phyloP scores from a whole-genome alignment of 2,113 vertebrate species.

The Leucoraja erinaceus region DNA sequence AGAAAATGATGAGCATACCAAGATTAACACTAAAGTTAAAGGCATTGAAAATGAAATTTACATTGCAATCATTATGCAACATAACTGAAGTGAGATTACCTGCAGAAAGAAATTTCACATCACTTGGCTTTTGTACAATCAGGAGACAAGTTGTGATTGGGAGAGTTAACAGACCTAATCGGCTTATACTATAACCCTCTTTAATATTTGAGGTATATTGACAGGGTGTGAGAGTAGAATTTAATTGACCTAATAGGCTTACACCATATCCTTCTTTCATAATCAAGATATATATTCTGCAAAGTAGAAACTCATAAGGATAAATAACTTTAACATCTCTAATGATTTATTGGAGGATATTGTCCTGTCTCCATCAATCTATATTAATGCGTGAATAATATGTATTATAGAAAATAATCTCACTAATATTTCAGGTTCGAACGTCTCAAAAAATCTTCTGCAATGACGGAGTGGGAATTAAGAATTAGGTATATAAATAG shows the following conservation, averaged over 20 bases:
- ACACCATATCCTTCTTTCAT: background rate
- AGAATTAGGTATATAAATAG: background rate
- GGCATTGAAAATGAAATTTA: background rate
- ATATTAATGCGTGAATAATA: background rate
- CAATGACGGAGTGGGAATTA: background rate
- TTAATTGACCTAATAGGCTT: constrained; percentile 1
- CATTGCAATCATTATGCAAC: background rate
- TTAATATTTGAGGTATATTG: too few species aligned
- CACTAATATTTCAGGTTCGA: background rate
- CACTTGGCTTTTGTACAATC: background rate
- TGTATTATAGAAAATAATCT: background rate
- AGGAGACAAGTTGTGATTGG: background rate
- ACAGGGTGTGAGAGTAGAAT: background rate
- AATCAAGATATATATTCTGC: background rate
- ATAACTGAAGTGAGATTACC: background rate
- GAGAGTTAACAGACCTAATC: background rate
- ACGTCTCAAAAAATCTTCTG: background rate
- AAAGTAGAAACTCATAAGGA: background rate
- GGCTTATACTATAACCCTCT: background rate
- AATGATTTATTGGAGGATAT: background rate
- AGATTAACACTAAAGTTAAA: too few species aligned
- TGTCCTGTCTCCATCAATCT: background rate
- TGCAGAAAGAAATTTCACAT: background rate
- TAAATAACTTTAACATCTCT: background rate
- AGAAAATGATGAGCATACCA: background rate